Evolutionary conservation across 2,888 invertebrate genomes (phyloP), one percentile per base, ranked within the genome.

Genomic region (Germaria angustata): DNA sequence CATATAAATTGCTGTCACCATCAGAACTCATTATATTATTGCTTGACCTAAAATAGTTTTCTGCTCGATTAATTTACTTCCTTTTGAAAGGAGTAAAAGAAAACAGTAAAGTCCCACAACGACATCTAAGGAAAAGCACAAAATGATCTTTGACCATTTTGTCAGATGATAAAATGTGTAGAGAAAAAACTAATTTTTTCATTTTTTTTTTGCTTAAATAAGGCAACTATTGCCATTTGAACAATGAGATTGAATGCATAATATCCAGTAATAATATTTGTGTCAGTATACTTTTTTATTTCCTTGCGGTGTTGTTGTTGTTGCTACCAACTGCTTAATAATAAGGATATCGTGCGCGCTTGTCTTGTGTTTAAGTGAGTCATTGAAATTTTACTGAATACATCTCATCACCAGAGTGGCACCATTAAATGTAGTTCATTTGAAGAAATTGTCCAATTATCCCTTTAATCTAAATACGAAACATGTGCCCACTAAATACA

Each of bases 391-490:
- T 65, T 63, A 39, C 34, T 57, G 57, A 66, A 79, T 57, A 34
- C 22, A 34, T 41, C 65, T 59, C 49, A 72, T 72, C 51, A 79
- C 41, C 36, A 63, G 34, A 24, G 34, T 51, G 72, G 51, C 72
- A 72, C 72, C 79, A 80, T 51, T 61, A 36, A 71, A 78, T 65
- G 71, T 72, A 65, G 49, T 57, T 63, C 55, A 71, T 71, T 55
- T 63, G 15, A 34, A 55, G 36, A 41, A 53, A 46, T 63, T 53
- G 32, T 9, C 41, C 49, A 68, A 51, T 41, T 68, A 51, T 61
- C 51, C 66, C 20, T 49, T 55, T 55, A 57, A 46, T 57, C 20
- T 44, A 34, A 20, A 69, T 22, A 20, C 5, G 8, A 55, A 44
- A 22, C 32, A 55, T 55, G 28, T 44, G 53, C 20, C 44, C 44